These are phyloP conservation scores for Drosophila pseudotakahashii DNA, from an alignment of 2,888 invertebrate species.

Conservation along the genomic window DNA sequence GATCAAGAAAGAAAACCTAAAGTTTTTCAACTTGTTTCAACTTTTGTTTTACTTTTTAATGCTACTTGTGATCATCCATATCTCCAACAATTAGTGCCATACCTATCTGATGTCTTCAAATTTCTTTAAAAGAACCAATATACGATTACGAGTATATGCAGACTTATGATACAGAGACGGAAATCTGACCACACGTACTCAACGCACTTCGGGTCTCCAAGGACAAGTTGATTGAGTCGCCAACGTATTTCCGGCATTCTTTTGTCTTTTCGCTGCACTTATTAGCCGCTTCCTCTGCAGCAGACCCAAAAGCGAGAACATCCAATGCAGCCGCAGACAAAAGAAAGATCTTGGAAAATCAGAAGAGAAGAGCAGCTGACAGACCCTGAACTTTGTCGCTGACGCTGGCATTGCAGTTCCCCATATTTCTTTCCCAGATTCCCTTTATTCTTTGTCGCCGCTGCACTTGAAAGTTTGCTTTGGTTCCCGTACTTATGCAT, in stretches of 20 bases:
- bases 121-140: neutral
- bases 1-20: too few relatives aligned
- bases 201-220: constrained; percentile 41
- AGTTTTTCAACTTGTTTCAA: too few relatives aligned
- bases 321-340: constrained; percentile 43
- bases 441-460: constrained; percentile 56
- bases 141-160: neutral
- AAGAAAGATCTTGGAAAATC: constrained; percentile 49
- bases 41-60: too few relatives aligned
- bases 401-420: constrained; percentile 45
- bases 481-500: constrained; percentile 2
- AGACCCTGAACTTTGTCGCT: constrained; percentile 74
- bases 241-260: constrained; percentile 69
- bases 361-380: constrained; percentile 44
- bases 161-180: neutral
- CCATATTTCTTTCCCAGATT: constrained; percentile 32
- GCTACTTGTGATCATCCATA: too few relatives aligned
- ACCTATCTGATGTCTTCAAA: neutral
- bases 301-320: constrained; percentile 13
- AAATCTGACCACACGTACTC: constrained; percentile 48
- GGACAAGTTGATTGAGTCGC: constrained; percentile 61
- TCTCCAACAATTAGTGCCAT: too few relatives aligned
- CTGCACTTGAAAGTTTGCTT: constrained; percentile 54
- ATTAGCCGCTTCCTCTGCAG: constrained; percentile 67
- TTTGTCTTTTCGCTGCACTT: constrained; percentile 65